These are phyloP conservation scores for Darevskia mixta DNA, from an alignment of 2,797 vertebrate species.

Conservation along the genomic window DNA sequence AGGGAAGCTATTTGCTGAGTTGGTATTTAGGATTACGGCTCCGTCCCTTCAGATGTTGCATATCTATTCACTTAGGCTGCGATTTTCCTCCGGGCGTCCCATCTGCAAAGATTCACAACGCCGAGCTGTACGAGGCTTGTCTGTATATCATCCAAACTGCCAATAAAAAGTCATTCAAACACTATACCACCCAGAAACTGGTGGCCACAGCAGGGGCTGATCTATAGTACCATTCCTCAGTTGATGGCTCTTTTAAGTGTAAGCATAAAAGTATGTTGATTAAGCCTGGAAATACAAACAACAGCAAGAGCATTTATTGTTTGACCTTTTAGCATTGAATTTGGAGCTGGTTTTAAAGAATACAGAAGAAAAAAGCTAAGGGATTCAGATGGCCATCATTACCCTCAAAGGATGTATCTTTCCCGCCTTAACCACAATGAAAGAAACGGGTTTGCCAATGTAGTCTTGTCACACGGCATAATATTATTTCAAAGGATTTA, in stretches of 20 bases:
- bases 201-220: neutral
- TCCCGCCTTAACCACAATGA: neutral
- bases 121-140: neutral
- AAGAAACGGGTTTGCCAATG: slow-evolving; percentile 1
- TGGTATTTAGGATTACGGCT: slow-evolving; percentile 57
- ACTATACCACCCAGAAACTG: neutral
- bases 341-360: slow-evolving; percentile 7
- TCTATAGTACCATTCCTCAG: neutral
- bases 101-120: slow-evolving; percentile 50
- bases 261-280: slow-evolving; percentile 30
- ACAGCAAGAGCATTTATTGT: slow-evolving; percentile 4
- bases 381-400: slow-evolving; percentile 9
- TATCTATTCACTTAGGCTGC: slow-evolving; percentile 49
- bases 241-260: neutral
- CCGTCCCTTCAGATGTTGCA: slow-evolving; percentile 60
- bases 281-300: slow-evolving; percentile 10
- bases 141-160: neutral
- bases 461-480: neutral
- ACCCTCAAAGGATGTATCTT: neutral
- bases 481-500: neutral
- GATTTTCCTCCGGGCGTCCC: slow-evolving; percentile 50
- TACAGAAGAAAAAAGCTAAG: neutral
- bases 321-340: slow-evolving; percentile 19
- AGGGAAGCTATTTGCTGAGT: slow-evolving; percentile 63
- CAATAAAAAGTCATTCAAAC: slow-evolving; percentile 14